Conservation (phyloP, 1,140 invertebrate species). For the Zaprionus taronus region DNA sequence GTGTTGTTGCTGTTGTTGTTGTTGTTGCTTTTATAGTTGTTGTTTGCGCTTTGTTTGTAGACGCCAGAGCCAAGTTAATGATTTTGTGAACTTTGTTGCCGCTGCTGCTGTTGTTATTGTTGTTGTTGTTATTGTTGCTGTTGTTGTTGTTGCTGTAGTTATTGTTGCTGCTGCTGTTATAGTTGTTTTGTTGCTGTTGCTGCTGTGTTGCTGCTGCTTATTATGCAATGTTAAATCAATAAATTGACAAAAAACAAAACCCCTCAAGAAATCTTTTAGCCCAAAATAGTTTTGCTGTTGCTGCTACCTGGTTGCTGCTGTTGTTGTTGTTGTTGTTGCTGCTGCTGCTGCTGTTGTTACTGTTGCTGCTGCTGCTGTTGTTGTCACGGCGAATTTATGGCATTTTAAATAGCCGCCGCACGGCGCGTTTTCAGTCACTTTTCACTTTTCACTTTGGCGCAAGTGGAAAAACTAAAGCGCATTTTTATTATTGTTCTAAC, state of each 20-base stretch:
- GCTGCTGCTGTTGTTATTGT: slow-evolving; percentile 24
- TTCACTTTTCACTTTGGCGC: background rate
- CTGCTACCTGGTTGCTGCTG: slow-evolving; percentile 22
- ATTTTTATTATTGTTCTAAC: slow-evolving; percentile 36
- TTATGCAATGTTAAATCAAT: slow-evolving; percentile 79
- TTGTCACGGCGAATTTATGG: slow-evolving; percentile 30
- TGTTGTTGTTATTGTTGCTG: slow-evolving; percentile 15
- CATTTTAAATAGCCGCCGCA: slow-evolving; percentile 47
- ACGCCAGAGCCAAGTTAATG: slow-evolving; percentile 58
- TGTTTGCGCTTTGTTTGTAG: slow-evolving; percentile 22
- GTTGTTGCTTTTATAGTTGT: slow-evolving; percentile 20
- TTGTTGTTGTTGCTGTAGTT: slow-evolving; percentile 21
- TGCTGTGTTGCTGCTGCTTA: slow-evolving; percentile 18
- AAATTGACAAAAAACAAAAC: slow-evolving; percentile 54
- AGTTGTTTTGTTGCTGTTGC: background rate
- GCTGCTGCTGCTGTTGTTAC: slow-evolving; percentile 12
- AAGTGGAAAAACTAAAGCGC: slow-evolving; percentile 6
- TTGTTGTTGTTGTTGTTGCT: slow-evolving; percentile 7
- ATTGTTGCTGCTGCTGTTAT: slow-evolving; percentile 9
- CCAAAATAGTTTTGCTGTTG: slow-evolving; percentile 37
- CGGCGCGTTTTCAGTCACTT: background rate
- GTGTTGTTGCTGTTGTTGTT: slow-evolving; percentile 15
- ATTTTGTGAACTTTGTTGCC: slow-evolving; percentile 45
- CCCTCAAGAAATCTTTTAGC: slow-evolving; percentile 29
- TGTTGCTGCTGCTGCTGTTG: background rate